Conservation (phyloP, 2,113 vertebrate species). For the Tragelaphus scriptus region DNA sequence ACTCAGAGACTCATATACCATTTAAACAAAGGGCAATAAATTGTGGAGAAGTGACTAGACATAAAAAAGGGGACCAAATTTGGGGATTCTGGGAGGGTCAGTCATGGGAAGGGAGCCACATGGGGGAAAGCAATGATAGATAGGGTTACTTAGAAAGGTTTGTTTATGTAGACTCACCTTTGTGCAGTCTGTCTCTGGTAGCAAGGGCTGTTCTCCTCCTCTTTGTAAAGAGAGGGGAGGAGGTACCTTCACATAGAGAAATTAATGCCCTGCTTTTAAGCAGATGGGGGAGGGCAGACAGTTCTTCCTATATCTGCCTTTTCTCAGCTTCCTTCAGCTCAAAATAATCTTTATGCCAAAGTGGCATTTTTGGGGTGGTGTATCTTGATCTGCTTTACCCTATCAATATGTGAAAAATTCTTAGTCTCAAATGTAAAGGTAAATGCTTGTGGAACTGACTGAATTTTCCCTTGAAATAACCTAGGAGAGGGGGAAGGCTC, state of each 20-base stretch:
- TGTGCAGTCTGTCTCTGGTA: no score
- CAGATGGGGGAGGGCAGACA: not conserved
- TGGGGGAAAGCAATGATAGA: fast-evolving
- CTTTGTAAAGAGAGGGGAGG: not conserved
- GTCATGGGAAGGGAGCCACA: fast-evolving
- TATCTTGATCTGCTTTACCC: not conserved
- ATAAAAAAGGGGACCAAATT: not conserved
- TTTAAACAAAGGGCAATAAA: not conserved
- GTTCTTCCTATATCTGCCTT: not conserved
- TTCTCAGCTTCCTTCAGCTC: not conserved
- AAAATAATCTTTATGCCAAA: not conserved
- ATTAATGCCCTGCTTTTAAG: not conserved
- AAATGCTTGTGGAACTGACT: not conserved
- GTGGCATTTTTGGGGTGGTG: not conserved
- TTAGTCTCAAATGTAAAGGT: not conserved
- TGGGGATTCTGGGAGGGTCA: not conserved
- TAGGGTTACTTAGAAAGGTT: not conserved
- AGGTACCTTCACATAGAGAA: not conserved
- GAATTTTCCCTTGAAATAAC: not conserved
- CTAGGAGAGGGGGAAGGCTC: not conserved
- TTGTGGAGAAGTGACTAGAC: not conserved
- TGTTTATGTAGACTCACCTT: not conserved
- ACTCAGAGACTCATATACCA: not conserved
- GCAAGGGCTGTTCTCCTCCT: not conserved
- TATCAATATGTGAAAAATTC: not conserved